Conservation (phyloP, 2,797 vertebrate species). For the Prunella strophiata region DNA sequence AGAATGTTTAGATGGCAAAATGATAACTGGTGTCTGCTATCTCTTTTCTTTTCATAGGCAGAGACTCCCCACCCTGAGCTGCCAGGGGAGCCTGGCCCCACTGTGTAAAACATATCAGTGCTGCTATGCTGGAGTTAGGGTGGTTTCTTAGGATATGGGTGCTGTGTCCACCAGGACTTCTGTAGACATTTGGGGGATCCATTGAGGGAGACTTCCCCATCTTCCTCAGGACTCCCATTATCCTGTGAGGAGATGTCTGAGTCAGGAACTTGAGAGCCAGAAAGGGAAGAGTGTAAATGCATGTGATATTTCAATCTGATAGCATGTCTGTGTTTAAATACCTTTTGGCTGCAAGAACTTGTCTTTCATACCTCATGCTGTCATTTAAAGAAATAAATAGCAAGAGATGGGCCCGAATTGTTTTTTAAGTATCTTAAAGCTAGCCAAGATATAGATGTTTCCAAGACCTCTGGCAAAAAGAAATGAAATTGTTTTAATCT, state of each 20-base stretch:
- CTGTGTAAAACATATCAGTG: not conserved
- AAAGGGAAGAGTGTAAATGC: not conserved
- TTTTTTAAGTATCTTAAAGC: slow-evolving; percentile 31
- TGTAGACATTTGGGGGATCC: not conserved
- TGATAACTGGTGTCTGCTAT: not conserved
- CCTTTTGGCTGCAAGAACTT: slow-evolving; percentile 21
- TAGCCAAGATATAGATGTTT: not conserved
- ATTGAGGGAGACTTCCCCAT: not conserved
- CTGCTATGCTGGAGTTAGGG: accelerated
- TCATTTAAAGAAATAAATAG: slow-evolving; percentile 21
- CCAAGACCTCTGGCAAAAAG: slow-evolving; percentile 42
- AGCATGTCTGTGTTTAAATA: not conserved
- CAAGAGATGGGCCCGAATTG: slow-evolving; percentile 17
- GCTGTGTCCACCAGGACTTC: not conserved
- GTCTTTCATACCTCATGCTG: not conserved
- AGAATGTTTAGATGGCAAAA: not conserved
- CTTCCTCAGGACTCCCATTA: not conserved
- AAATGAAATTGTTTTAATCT: not conserved
- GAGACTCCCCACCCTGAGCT: not conserved
- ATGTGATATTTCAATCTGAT: not conserved
- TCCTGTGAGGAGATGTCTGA: accelerated
- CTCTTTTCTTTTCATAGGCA: not conserved
- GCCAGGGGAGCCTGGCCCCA: not conserved
- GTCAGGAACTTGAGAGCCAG: not conserved
- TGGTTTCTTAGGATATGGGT: not conserved